phyloP scores from a whole-genome alignment of 2,888 invertebrate species.

The Mesorhabditis belari region DNA sequence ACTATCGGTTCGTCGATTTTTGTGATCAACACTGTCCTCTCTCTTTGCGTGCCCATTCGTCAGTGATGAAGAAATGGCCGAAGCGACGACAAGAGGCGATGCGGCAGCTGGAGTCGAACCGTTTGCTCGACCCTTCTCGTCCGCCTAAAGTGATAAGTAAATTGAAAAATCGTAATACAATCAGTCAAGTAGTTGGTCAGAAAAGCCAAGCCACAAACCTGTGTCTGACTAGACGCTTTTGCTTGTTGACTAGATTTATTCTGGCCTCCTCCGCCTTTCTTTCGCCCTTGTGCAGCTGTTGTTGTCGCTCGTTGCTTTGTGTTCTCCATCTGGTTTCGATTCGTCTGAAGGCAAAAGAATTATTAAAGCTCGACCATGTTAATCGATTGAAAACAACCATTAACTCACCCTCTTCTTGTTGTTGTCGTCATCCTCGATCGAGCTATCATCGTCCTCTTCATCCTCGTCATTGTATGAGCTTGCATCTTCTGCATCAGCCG shows the following conservation, averaged over 20 bases:
- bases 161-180: too few species aligned
- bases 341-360: background rate
- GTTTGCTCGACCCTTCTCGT: too few species aligned
- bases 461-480: slow-evolving; percentile 2
- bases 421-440: background rate
- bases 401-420: background rate
- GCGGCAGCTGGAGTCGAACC: too few species aligned
- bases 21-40: background rate
- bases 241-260: too few species aligned
- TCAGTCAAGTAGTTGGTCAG: too few species aligned
- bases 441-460: slow-evolving; percentile 2
- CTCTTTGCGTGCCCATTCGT: background rate
- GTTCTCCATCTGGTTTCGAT: background rate
- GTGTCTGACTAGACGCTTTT: too few species aligned
- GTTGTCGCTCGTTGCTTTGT: too few species aligned
- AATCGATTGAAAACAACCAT: background rate
- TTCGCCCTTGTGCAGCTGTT: too few species aligned
- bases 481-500: background rate
- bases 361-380: background rate
- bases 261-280: too few species aligned
- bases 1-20: background rate
- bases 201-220: too few species aligned
- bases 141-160: too few species aligned
- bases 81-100: background rate
- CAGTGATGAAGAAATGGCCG: background rate